Evolutionary conservation across 2,797 vertebrate species (phyloP).

Genomic region (Coreius guichenoti): DNA sequence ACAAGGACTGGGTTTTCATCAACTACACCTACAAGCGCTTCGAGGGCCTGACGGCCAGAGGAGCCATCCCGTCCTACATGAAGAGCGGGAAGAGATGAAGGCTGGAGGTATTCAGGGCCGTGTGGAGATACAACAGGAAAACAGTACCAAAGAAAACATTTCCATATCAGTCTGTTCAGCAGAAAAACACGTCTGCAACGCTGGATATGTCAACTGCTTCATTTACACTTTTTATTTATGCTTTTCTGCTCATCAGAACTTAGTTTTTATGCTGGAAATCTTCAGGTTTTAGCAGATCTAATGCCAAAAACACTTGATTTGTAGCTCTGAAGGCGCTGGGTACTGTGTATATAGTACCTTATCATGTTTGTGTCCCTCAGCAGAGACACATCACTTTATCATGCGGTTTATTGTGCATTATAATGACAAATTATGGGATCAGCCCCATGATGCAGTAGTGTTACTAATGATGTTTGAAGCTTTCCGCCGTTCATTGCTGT

Average conservation of each 20-base stretch:
- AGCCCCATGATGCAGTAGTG: not conserved
- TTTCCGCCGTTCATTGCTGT: not conserved
- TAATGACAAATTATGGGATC: conserved; percentile 11
- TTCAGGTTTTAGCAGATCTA: not conserved
- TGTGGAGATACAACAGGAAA: not conserved
- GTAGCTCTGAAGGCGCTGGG: not conserved
- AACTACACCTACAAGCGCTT: conserved; percentile 99
- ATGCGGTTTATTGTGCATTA: not conserved
- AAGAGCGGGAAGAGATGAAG: conserved; percentile 87
- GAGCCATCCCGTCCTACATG: conserved; percentile 97
- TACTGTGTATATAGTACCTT: not conserved
- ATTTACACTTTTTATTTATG: not conserved
- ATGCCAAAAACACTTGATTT: not conserved
- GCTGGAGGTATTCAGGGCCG: too few relatives aligned
- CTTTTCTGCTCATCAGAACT: not conserved
- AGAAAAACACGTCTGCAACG: not conserved
- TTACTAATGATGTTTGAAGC: not conserved
- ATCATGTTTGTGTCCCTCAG: not conserved
- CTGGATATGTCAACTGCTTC: not conserved
- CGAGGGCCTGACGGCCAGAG: conserved; percentile 93
- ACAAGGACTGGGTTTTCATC: conserved; percentile 99
- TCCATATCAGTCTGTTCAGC: not conserved
- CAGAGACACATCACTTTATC: not conserved
- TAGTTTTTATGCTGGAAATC: not conserved
- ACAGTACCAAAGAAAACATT: not conserved